phyloP scores from a whole-genome alignment of 2,888 invertebrate species.

The Willowsia nigromaculata region DNA sequence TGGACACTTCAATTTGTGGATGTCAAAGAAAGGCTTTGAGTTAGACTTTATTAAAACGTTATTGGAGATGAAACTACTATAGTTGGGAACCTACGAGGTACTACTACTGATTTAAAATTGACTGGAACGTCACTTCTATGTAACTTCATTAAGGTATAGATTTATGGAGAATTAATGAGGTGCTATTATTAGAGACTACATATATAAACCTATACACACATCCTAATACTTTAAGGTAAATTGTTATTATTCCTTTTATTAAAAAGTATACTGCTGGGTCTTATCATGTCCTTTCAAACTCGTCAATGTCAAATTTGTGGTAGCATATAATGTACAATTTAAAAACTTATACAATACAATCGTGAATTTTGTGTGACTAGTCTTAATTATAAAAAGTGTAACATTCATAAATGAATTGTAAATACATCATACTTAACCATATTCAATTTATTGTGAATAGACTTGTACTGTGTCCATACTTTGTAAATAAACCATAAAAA shows the following conservation, averaged over 20 bases:
- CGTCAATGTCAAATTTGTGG: neutral
- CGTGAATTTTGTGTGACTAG: neutral
- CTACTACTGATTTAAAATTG: neutral
- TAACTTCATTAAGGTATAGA: neutral
- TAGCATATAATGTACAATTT: neutral
- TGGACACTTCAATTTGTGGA: neutral
- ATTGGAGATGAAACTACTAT: neutral
- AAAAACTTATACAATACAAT: too few species aligned
- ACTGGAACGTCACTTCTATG: neutral
- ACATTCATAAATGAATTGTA: neutral
- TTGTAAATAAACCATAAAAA: neutral
- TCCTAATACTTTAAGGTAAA: neutral
- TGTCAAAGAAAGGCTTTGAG: neutral
- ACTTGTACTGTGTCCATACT: neutral
- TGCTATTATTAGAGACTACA: neutral
- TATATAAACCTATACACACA: neutral
- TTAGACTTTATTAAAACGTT: neutral
- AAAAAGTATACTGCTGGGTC: neutral
- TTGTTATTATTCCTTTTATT: neutral
- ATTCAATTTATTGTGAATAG: neutral
- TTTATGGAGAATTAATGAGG: neutral
- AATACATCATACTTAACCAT: neutral
- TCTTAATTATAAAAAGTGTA: neutral
- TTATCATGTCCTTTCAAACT: neutral
- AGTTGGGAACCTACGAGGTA: neutral